Conservation (phyloP, 2,888 invertebrate species). For the Lasioglossum pauxillum region DNA sequence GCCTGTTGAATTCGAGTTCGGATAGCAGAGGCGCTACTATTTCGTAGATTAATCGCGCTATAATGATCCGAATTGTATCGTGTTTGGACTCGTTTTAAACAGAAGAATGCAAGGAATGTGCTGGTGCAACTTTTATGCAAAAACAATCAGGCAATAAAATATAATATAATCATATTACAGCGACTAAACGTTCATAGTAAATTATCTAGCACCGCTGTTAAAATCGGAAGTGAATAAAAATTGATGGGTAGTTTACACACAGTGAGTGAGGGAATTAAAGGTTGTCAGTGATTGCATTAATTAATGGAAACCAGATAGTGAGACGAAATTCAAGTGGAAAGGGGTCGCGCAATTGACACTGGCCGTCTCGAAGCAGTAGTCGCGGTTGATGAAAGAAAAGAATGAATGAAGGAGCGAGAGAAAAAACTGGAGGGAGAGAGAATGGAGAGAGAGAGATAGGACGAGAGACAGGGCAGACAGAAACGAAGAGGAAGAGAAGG, state of each 20-base stretch:
- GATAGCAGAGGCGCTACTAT: too few relatives aligned
- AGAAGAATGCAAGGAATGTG: too few relatives aligned
- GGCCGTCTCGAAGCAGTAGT: not conserved
- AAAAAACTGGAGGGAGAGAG: not conserved
- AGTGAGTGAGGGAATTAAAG: not conserved
- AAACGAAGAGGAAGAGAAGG: not conserved
- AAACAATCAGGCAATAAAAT: too few relatives aligned
- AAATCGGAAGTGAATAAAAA: too few relatives aligned
- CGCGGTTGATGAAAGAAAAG: not conserved
- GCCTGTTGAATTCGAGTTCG: not conserved
- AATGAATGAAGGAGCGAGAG: not conserved
- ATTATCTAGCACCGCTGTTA: too few relatives aligned
- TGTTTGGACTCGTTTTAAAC: too few relatives aligned
- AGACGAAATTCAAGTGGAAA: not conserved
- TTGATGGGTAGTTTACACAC: too few relatives aligned
- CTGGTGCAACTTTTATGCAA: too few relatives aligned
- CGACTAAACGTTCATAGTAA: too few relatives aligned
- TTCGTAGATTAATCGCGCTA: too few relatives aligned
- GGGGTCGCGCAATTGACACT: constrained; percentile 7
- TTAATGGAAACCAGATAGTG: constrained; percentile 11
- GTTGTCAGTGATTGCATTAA: constrained; percentile 8
- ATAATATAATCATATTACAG: too few relatives aligned
- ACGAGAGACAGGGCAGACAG: not conserved
- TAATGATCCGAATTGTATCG: too few relatives aligned
- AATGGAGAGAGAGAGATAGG: not conserved